phyloP scores from a whole-genome alignment of 2,797 vertebrate genomes.

The Sebastes cheni region DNA sequence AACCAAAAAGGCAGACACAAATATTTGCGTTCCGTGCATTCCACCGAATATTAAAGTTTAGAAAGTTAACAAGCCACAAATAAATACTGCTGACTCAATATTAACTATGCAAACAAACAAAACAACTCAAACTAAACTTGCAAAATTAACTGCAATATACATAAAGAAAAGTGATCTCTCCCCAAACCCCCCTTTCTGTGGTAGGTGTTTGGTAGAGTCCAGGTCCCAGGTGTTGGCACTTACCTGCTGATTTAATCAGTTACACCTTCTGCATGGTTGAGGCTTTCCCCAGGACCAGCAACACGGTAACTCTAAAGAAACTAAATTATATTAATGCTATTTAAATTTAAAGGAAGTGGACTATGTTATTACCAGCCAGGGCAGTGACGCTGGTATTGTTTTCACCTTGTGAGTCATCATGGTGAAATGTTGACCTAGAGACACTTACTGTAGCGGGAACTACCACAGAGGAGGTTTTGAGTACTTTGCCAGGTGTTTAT shows the following conservation, averaged over 20 bases:
- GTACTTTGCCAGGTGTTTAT: no score
- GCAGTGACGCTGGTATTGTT: neutral
- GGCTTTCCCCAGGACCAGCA: neutral
- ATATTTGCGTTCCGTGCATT: rapidly evolving
- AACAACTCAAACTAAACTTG: neutral
- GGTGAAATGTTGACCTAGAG: no score
- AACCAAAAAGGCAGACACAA: no score
- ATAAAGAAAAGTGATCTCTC: neutral
- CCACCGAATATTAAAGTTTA: rapidly evolving
- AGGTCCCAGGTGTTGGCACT: neutral
- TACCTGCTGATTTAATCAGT: neutral
- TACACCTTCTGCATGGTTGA: neutral
- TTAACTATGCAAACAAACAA: neutral
- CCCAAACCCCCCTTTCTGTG: neutral
- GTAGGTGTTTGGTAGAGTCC: neutral
- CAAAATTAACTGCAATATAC: neutral
- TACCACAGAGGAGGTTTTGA: no score
- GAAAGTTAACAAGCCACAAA: neutral
- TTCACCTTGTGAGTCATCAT: no score
- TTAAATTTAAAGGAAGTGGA: no score
- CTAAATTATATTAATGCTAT: neutral
- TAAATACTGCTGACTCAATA: neutral
- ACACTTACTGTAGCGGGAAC: no score
- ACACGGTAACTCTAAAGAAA: neutral
- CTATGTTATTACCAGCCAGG: neutral